Evolutionary conservation across 2,888 invertebrate genomes (phyloP), one percentile per base, ranked within the genome.

Genomic region (Amorpha juglandis): DNA sequence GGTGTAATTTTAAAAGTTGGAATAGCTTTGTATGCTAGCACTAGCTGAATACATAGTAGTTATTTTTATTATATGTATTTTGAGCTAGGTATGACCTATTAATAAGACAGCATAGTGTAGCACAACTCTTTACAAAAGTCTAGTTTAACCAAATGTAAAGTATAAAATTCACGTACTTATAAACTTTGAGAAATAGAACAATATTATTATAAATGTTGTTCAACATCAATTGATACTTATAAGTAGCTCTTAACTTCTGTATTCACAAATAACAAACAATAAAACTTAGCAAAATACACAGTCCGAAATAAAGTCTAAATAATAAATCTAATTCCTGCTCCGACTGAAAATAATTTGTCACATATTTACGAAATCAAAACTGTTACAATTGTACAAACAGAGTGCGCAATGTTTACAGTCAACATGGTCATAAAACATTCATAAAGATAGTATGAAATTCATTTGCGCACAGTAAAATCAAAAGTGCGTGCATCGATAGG

Each of bases 361-460:
- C 7, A 21, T 53, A 53, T 58, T 58, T 58, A 9, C 16, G 3
- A 19, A 38, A 58, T 16, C 58, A 42, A 58, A 58, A 58, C 38
- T 42, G 42, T 58, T 58, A 58, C 58, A 42, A 16, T 12, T 58
- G 19, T 12, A 21, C 58, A 58, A 58, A 58, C 42, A 58, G 19
- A 42, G 12, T 58, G 42, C 42, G 38, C 38, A 55, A 38, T 42
- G 58, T 58, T 58, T 58, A 58, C 58, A 19, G 38, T 58, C 58
- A 58, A 58, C 42, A 58, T 16, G 19, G 19, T 58, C 42, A 42
- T 58, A 38, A 58, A 58, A 19, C 19, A 58, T 58, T 58, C 58
- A 58, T 58, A 42, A 58, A 58, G 38, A 42, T 58, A 58, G 38
- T 58, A 58, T 19, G 19, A 58, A 58, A 58, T 58, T 58, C 58